Conservation (phyloP, 2,888 invertebrate genomes). For the Miltochrista miniata region DNA sequence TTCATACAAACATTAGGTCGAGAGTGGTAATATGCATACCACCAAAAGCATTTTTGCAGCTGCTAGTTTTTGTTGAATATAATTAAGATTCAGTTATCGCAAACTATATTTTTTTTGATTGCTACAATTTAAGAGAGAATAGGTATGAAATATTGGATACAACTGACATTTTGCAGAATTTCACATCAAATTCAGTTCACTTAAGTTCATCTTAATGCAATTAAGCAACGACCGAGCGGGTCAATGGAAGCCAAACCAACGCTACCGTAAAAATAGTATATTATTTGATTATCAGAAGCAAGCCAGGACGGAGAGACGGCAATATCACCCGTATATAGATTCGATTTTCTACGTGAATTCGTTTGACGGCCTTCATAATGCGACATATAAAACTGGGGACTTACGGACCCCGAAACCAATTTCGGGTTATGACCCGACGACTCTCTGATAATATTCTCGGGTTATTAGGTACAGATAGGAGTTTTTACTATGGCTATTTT, state of each 20-base stretch:
- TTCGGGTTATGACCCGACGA: constrained; percentile 84
- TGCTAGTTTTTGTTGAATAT: too few relatives aligned
- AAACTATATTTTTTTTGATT: too few relatives aligned
- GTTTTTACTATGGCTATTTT: constrained; percentile 84
- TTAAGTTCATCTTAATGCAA: background rate
- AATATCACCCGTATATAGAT: constrained; percentile 84
- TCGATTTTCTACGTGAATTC: constrained; percentile 85
- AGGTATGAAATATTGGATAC: too few relatives aligned
- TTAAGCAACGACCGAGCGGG: background rate
- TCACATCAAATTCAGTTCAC: too few relatives aligned
- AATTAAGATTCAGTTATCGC: too few relatives aligned
- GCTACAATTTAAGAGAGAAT: too few relatives aligned
- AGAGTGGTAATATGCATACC: too few relatives aligned
- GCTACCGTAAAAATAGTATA: constrained; percentile 76
- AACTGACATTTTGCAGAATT: too few relatives aligned
- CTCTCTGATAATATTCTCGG: constrained; percentile 83
- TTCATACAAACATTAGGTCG: too few relatives aligned
- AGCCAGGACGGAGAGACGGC: constrained; percentile 74
- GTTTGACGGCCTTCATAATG: constrained; percentile 85
- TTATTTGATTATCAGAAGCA: constrained; percentile 82
- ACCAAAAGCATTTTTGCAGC: too few relatives aligned
- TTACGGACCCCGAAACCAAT: constrained; percentile 84
- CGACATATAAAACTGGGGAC: constrained; percentile 84
- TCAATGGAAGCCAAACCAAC: constrained; percentile 39
- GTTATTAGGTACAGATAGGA: constrained; percentile 84